Conservation (phyloP, 2,113 vertebrate genomes). For the Xyliphius kryptos region DNA sequence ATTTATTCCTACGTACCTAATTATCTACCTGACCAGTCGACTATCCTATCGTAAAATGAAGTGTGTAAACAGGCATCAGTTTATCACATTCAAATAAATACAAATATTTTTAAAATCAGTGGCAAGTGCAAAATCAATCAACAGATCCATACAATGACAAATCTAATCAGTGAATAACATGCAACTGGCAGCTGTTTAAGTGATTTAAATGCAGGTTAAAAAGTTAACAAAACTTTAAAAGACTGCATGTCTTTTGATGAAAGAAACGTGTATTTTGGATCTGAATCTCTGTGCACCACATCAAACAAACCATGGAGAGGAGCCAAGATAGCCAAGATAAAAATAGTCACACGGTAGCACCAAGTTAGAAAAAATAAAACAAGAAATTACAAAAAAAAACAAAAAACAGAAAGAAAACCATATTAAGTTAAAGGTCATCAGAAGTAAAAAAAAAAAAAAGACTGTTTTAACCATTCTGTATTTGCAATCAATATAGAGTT, state of each 20-base stretch:
- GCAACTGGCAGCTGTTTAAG: slow-evolving; percentile 62
- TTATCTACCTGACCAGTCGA: too few relatives aligned
- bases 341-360: slow-evolving; percentile 44
- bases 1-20: too few relatives aligned
- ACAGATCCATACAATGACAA: too few relatives aligned
- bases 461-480: slow-evolving; percentile 38
- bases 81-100: too few relatives aligned
- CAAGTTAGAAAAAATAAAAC: slow-evolving; percentile 52
- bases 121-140: too few relatives aligned
- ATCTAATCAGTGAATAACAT: slow-evolving; percentile 20
- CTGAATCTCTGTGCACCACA: slow-evolving; percentile 72
- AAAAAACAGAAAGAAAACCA: too few relatives aligned
- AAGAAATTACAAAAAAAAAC: background rate
- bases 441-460: background rate
- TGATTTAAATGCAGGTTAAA: slow-evolving; percentile 69
- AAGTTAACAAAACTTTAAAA: slow-evolving; percentile 69
- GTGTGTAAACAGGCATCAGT: too few relatives aligned
- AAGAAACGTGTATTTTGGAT: slow-evolving; percentile 65
- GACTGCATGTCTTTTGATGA: slow-evolving; percentile 73
- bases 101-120: too few relatives aligned
- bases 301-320: slow-evolving; percentile 64
- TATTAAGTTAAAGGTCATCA: background rate
- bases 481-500: slow-evolving; percentile 43
- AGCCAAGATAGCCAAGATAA: slow-evolving; percentile 59
- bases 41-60: too few relatives aligned